Evolutionary conservation across 2,888 invertebrate species (phyloP), one percentile per base, ranked within the genome.

Genomic region (Torymus texanus): DNA sequence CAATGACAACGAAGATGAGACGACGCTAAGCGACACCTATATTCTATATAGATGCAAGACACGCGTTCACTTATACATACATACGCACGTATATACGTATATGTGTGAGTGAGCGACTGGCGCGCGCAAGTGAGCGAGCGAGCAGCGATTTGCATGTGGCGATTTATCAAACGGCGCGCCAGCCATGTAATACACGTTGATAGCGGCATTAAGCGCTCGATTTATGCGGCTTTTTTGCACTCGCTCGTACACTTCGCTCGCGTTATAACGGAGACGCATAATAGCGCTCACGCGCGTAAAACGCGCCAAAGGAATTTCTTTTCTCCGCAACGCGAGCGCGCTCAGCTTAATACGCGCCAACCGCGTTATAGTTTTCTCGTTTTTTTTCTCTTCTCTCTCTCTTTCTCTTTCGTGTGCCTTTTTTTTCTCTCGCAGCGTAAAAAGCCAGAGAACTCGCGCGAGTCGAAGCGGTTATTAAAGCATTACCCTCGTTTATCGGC

Each of bases 141-240:
- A 21, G 29, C 29, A n/a, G 74, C 84, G 85, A 89, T 89, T 89
- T 88, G 89, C 88, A 88, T 88, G 86, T 84, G 85, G 85, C 86
- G 87, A 88, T 89, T 88, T 88, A 88, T 89, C 88, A 89, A 88
- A 88, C 68, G 86, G 86, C 87, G 86, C 88, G 87, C 86, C 86
- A 87, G 88, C 87, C 87, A 84, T 88, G 88, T 89, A 88, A 88
- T 88, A 87, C 88, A 88, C 88, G 89, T 87, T 89, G 89, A 89
- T 89, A 88, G 89, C 87, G 85, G 85, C 84, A 87, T 88, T 88
- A 89, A 87, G 85, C 83, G 86, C n/a, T 58, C 87, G 88, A 89
- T 88, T 89, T 88, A 87, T 86, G 80, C 81, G 83, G 78, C 77
- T 29, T 72, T 62, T 68, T 76, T 75, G 67, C 67, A 12, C 67